phyloP scores from a whole-genome alignment of 1,140 invertebrate species.

The Nasonia giraulti region DNA sequence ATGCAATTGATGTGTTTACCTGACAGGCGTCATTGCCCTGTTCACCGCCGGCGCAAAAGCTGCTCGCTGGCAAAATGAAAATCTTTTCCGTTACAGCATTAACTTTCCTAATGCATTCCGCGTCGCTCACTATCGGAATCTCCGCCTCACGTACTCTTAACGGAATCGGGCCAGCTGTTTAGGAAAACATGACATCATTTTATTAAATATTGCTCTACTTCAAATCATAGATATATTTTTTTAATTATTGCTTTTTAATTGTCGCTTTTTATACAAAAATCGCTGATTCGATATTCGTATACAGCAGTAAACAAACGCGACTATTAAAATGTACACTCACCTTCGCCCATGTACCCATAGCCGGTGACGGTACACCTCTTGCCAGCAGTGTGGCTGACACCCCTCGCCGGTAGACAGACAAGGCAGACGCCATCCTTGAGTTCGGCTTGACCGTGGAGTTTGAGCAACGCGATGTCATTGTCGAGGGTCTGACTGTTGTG shows the following conservation, averaged over 20 bases:
- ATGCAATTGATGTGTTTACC: conserved; percentile 73
- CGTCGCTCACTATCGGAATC: conserved; percentile 94
- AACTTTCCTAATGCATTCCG: conserved; percentile 92
- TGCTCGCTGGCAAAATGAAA: conserved; percentile 92
- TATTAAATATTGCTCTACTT: conserved; percentile 26
- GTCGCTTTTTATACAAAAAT: no score
- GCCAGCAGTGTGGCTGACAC: conserved; percentile 88
- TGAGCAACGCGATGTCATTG: conserved; percentile 95
- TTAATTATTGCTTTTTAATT: neutral
- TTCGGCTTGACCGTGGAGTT: conserved; percentile 92
- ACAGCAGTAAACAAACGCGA: neutral
- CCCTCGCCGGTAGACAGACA: conserved; percentile 91
- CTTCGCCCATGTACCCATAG: conserved; percentile 95
- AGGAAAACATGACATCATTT: conserved; percentile 54
- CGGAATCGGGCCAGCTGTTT: conserved; percentile 90
- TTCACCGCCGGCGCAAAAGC: conserved; percentile 95
- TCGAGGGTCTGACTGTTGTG: conserved; percentile 97
- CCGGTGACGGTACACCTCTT: conserved; percentile 94
- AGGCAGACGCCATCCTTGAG: conserved; percentile 88
- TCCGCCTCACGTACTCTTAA: conserved; percentile 90
- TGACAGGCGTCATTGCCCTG: conserved; percentile 95
- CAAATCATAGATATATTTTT: neutral
- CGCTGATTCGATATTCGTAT: no score
- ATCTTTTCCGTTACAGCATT: conserved; percentile 96
- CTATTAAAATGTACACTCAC: conserved; percentile 72